phyloP scores from a whole-genome alignment of 2,888 invertebrate species.

The Chirona hameri region DNA sequence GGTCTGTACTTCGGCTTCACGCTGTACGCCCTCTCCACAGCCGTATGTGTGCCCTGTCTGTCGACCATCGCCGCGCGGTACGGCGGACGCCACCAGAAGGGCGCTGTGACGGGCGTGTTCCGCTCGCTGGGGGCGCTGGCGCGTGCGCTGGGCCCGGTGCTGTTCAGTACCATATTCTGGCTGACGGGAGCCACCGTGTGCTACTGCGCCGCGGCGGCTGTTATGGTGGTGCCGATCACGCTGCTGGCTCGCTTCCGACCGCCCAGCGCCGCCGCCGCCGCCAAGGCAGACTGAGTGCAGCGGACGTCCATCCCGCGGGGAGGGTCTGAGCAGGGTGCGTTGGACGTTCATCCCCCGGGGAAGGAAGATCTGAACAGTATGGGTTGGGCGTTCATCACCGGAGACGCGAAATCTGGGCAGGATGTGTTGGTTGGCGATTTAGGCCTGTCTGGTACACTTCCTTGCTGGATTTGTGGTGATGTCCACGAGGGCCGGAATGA shows the following conservation, averaged over 20 bases:
- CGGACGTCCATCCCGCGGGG: too few species aligned
- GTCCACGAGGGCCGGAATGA: too few species aligned
- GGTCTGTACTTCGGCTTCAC: constrained; percentile 77
- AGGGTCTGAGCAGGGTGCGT: too few species aligned
- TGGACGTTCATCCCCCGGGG: too few species aligned
- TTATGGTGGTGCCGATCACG: neutral
- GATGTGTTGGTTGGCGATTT: too few species aligned
- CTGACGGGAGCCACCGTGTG: neutral
- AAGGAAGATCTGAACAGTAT: too few species aligned
- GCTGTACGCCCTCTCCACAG: constrained; percentile 83
- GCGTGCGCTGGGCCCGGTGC: constrained; percentile 82
- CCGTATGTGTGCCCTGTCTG: constrained; percentile 87
- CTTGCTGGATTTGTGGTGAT: too few species aligned
- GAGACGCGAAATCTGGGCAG: too few species aligned
- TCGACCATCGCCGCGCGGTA: constrained; percentile 86
- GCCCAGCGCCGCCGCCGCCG: too few species aligned
- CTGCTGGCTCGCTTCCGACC: neutral
- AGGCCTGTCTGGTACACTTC: too few species aligned
- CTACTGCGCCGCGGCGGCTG: neutral
- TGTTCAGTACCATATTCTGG: constrained; percentile 44
- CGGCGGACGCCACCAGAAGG: constrained; percentile 77
- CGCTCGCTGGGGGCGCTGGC: constrained; percentile 92
- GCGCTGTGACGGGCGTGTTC: constrained; percentile 88
- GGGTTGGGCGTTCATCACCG: too few species aligned
- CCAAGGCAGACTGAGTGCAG: too few species aligned